A percentile compares a stretch with the other conserved stretches of the same genome.
Evolutionary conservation across 2,113 vertebrate genomes (phyloP).

Genomic region (Vidua chalybeata): DNA sequence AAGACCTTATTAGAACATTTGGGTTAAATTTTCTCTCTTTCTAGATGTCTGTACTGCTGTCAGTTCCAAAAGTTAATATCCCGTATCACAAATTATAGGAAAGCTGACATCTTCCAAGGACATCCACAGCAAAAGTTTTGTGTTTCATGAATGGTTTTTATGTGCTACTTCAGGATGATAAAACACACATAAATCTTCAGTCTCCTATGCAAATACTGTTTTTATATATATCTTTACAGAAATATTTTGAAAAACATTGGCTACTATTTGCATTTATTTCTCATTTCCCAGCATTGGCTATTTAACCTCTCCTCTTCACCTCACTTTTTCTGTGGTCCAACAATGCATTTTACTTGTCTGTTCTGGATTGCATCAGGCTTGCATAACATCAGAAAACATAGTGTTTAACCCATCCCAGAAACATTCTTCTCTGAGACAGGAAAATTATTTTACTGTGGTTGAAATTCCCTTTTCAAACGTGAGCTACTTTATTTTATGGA

Average conservation of each 20-base stretch:
- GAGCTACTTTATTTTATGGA: neutral
- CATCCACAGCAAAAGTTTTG: neutral
- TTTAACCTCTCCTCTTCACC: neutral
- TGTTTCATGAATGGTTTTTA: neutral
- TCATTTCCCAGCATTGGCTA: neutral
- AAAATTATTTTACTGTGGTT: neutral
- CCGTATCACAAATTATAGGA: rapidly evolving
- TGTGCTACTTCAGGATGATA: neutral
- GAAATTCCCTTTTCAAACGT: neutral
- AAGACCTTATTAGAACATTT: neutral
- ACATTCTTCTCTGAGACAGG: neutral
- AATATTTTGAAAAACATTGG: neutral
- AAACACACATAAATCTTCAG: neutral
- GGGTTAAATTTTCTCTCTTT: neutral
- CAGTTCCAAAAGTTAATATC: neutral
- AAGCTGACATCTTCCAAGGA: neutral
- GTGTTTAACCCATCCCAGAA: neutral
- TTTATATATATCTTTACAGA: neutral
- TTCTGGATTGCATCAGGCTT: neutral
- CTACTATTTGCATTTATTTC: neutral
- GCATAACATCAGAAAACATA: neutral
- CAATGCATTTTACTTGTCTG: neutral
- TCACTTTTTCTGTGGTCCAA: neutral
- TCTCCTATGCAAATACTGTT: neutral
- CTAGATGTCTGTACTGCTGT: neutral